Conservation (phyloP, 2,888 invertebrate genomes). For the Resseliella maxima region DNA sequence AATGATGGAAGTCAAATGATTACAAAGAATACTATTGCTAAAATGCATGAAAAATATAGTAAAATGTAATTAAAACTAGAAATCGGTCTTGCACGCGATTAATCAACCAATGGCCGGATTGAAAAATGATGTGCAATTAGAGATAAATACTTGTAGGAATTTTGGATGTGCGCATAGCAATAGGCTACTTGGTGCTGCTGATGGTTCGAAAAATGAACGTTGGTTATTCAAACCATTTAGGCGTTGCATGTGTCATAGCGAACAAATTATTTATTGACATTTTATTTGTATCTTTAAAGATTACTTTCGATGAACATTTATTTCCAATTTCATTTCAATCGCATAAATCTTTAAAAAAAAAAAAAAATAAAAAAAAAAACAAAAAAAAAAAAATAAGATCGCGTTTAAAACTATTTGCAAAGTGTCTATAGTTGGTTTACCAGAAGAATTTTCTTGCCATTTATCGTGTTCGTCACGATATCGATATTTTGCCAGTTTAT, state of each 20-base stretch:
- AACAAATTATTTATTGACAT: conserved; percentile 10
- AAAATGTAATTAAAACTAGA: conserved; percentile 8
- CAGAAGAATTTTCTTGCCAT: too few relatives aligned
- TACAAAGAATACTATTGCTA: neutral
- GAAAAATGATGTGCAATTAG: conserved; percentile 52
- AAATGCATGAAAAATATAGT: conserved; percentile 2
- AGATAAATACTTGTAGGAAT: neutral
- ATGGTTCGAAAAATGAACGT: neutral
- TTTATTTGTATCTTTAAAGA: neutral
- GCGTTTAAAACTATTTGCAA: neutral
- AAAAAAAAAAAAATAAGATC: too few relatives aligned
- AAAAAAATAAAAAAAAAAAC: neutral
- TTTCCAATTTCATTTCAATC: too few relatives aligned
- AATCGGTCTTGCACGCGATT: conserved; percentile 43
- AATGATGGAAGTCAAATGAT: neutral
- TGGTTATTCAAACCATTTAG: neutral
- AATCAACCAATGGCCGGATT: conserved; percentile 14
- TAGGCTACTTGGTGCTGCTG: neutral
- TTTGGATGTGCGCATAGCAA: too few relatives aligned
- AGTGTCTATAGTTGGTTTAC: too few relatives aligned
- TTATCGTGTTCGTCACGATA: too few relatives aligned
- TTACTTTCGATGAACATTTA: neutral
- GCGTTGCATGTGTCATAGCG: conserved; percentile 23
- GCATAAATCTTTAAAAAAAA: neutral
- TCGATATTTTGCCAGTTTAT: too few relatives aligned